Conservation (phyloP, 2,113 vertebrate species). For the Porphyrio hochstetteri region DNA sequence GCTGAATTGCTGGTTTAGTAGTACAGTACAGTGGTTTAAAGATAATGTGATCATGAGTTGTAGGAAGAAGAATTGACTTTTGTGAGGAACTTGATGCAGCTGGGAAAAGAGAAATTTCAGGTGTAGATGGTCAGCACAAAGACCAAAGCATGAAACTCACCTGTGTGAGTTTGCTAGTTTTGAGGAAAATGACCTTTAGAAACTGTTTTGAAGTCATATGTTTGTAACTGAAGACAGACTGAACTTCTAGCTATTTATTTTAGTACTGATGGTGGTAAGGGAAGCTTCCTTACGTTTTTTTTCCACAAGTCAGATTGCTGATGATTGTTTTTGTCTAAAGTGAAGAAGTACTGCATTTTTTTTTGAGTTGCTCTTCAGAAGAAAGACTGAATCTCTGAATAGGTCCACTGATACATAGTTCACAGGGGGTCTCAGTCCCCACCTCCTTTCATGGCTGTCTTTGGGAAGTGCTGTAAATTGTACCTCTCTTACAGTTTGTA, state of each 20-base stretch:
- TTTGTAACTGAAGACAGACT: neutral
- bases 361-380: neutral
- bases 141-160: neutral
- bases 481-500: neutral
- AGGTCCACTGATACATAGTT: neutral
- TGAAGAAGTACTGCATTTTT: neutral
- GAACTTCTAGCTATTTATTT: neutral
- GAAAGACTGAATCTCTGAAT: neutral
- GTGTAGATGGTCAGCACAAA: neutral
- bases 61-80: neutral
- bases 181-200: neutral
- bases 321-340: neutral
- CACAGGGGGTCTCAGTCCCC: neutral
- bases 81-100: neutral
- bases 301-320: neutral
- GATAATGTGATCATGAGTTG: accelerated
- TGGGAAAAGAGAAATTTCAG: neutral
- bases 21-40: neutral
- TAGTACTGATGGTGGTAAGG: neutral
- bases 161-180: neutral
- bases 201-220: neutral
- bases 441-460: neutral
- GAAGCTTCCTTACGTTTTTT: neutral
- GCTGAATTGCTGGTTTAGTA: neutral
- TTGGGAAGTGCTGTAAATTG: neutral